Evolutionary conservation across 2,888 invertebrate genomes (phyloP), one percentile per base, ranked within the genome.

Genomic region (Mylabris sibirica): DNA sequence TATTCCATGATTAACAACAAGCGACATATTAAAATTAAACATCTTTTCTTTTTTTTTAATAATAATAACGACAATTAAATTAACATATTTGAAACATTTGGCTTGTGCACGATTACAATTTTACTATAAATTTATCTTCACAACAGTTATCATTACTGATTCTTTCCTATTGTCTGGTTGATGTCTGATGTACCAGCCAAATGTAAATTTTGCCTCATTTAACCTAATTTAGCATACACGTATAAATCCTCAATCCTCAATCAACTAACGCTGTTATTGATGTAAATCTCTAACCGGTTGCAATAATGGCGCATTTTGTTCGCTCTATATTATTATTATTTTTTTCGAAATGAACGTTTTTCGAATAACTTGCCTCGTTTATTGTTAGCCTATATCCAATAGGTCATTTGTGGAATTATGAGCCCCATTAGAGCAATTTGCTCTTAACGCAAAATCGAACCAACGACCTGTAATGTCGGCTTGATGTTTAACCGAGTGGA

Each of bases 381-480:
- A 77, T 77, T 74, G 77, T 65, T 67, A 70, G 72, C 72, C 75
- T 76, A 75, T 76, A 75, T 76, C 76, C 77, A 78, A 76, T 78
- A 78, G 81, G 82, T 82, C 82, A 81, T 82, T 82, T 77, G 76
- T 70, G 77, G 73, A 82, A 82, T 82, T 82, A 82, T 82, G 80
- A 80, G 81, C 77, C 81, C 82, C 83, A 82, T 83, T 83, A 82
- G 82, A 78, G 79, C 82, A 81, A 83, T 83, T 83, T 81, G 79
- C 80, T 79, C 80, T 78, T 79, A 79, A 79, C 81, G 77, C 76
- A 75, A 77, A 80, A 80, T 80, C 81, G 80, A 82, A 79, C 76
- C 81, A 81, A 79, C 80, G 82, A 81, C 79, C 81, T 81, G 82
- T 80, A 78, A 81, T 79, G 76, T 75, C 72, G 74, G 75, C 67